Percentiles rank a stretch among this genome's conserved stretches.
These are phyloP conservation scores for Drosophila antonietae DNA, from an alignment of 2,888 invertebrate genomes.

Conservation along the genomic window DNA sequence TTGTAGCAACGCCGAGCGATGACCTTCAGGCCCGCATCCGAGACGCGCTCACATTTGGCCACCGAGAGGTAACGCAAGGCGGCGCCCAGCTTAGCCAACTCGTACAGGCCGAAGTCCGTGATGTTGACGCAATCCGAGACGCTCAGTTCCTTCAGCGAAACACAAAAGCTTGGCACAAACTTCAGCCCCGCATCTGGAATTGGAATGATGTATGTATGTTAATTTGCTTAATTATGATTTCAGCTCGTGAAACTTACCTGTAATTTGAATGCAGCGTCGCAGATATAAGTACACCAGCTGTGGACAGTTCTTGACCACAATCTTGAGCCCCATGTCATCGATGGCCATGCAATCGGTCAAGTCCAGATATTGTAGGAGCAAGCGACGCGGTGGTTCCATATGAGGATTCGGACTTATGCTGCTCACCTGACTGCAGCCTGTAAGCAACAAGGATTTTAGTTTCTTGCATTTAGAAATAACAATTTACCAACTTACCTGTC, in stretches of 20 bases:
- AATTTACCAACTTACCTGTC: conserved; percentile 87
- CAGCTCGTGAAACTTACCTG: conserved; percentile 86
- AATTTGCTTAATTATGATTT: not conserved
- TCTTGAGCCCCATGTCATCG: conserved; percentile 93
- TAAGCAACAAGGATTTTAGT: not conserved
- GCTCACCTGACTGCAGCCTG: conserved; percentile 91
- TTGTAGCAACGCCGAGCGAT: conserved; percentile 95
- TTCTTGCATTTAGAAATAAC: not conserved
- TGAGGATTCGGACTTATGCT: conserved; percentile 90
- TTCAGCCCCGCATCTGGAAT: conserved; percentile 93
- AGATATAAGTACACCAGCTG: conserved; percentile 94
- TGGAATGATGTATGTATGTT: not conserved
- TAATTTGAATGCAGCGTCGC: conserved; percentile 94
- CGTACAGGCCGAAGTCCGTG: conserved; percentile 95
- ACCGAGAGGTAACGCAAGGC: conserved; percentile 96
- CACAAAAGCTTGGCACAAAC: conserved; percentile 95
- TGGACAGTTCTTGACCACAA: conserved; percentile 94
- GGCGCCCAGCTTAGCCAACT: conserved; percentile 94
- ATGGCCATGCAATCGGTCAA: conserved; percentile 94
- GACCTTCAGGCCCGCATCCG: conserved; percentile 94
- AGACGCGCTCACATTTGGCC: conserved; percentile 96
- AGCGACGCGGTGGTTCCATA: conserved; percentile 87
- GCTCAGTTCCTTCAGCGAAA: conserved; percentile 92
- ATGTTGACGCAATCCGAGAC: conserved; percentile 95
- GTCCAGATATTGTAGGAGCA: conserved; percentile 94